These are phyloP conservation scores for Cantharis rustica DNA, from an alignment of 2,888 invertebrate genomes.

Conservation along the genomic window DNA sequence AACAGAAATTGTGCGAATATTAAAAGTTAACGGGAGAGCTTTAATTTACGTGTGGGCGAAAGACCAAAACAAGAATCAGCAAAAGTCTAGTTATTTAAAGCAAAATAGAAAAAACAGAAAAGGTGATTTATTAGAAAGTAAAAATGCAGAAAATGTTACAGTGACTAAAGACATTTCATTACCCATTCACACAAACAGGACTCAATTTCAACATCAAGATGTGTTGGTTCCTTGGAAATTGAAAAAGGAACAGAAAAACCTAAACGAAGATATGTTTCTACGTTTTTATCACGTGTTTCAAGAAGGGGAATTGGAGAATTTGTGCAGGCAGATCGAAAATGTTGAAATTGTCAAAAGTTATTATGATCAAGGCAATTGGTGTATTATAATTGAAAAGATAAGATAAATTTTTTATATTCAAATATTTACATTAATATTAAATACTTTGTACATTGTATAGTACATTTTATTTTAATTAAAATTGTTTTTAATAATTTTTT, in stretches of 20 bases:
- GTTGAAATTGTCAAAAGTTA: constrained; percentile 70
- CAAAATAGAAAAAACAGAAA: constrained; percentile 61
- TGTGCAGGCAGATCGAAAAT: constrained; percentile 63
- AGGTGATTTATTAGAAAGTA: constrained; percentile 38
- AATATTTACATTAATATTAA: not conserved
- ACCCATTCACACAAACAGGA: constrained; percentile 89
- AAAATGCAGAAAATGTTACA: constrained; percentile 39
- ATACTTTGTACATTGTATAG: not conserved
- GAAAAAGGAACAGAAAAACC: constrained; percentile 56
- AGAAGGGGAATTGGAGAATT: constrained; percentile 74
- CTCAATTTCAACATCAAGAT: constrained; percentile 88
- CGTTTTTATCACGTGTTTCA: constrained; percentile 95
- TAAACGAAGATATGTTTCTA: constrained; percentile 63
- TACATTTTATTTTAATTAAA: not conserved
- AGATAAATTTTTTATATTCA: not conserved
- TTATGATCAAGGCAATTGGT: constrained; percentile 98
- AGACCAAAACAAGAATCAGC: constrained; percentile 73
- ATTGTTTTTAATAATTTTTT: not conserved
- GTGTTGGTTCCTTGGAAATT: constrained; percentile 95
- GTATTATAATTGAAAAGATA: constrained; percentile 75
- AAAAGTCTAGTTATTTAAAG: constrained; percentile 73
- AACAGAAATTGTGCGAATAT: constrained; percentile 73
- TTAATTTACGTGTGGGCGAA: constrained; percentile 97
- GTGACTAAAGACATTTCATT: constrained; percentile 53
- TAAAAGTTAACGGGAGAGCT: constrained; percentile 74